A percentile compares a stretch with the other conserved stretches of the same genome.
phyloP scores from a whole-genome alignment of 2,888 invertebrate species.

The Drosophila neotestacea region DNA sequence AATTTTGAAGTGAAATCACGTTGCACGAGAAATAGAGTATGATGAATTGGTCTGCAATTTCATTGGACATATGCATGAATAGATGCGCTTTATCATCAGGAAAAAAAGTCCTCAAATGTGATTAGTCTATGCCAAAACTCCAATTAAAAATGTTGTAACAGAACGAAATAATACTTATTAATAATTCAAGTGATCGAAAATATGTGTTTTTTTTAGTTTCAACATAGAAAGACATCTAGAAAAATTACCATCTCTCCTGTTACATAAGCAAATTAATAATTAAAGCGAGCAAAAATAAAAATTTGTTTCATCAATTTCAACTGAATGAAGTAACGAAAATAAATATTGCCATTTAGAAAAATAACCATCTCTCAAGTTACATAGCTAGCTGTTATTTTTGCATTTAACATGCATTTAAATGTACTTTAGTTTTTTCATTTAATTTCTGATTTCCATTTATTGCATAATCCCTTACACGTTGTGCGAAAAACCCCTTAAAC shows the following conservation, averaged over 20 bases:
- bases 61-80: neutral
- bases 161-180: neutral
- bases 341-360: neutral
- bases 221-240: too few relatives aligned
- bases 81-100: neutral
- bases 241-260: too few relatives aligned
- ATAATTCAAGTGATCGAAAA: neutral
- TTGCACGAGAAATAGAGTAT: conserved; percentile 7
- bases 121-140: conserved; percentile 6
- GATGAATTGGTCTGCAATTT: neutral
- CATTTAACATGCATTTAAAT: conserved; percentile 16
- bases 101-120: conserved; percentile 2
- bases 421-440: neutral
- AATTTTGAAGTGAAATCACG: conserved; percentile 21
- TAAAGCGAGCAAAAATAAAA: too few relatives aligned
- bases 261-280: too few relatives aligned
- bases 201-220: neutral
- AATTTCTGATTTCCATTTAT: conserved; percentile 3
- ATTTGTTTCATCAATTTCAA: too few relatives aligned
- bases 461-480: conserved; percentile 25
- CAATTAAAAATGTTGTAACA: neutral
- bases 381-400: conserved; percentile 5
- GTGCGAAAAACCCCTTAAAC: conserved; percentile 17
- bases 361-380: neutral
- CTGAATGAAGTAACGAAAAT: neutral